These are phyloP conservation scores for Hemitrygon akajei DNA, from an alignment of 2,797 vertebrate species.

Conservation along the genomic window DNA sequence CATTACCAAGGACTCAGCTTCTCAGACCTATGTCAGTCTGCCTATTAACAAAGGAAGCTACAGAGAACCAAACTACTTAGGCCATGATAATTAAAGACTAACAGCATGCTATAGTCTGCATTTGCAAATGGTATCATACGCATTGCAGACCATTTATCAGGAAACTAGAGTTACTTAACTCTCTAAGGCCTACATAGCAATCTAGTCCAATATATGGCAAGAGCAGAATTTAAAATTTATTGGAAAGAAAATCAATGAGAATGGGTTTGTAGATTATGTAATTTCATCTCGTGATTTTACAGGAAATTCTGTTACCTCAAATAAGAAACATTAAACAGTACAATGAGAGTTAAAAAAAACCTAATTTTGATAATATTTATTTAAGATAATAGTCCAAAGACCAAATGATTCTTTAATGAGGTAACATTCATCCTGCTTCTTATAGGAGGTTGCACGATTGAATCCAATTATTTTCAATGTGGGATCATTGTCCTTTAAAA, in stretches of 20 bases:
- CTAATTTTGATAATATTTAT: conserved; percentile 25
- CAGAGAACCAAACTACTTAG: conserved; percentile 62
- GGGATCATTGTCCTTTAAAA: conserved; percentile 13
- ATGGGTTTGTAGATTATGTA: conserved; percentile 15
- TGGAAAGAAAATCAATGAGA: conserved; percentile 37
- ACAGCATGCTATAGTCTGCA: conserved; percentile 81
- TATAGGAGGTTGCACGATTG: neutral
- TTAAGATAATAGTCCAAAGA: neutral
- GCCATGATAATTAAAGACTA: conserved; percentile 91
- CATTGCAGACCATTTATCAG: conserved; percentile 81
- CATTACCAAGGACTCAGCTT: conserved; percentile 57
- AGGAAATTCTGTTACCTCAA: conserved; percentile 1
- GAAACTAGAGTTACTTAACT: conserved; percentile 67
- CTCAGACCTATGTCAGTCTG: conserved; percentile 56
- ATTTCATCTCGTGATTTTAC: conserved; percentile 23
- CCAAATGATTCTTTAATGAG: neutral
- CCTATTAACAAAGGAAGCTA: conserved; percentile 58
- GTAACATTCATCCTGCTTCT: neutral
- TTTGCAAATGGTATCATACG: conserved; percentile 91
- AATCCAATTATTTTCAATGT: neutral
- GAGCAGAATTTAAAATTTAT: conserved; percentile 32
- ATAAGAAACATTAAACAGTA: conserved; percentile 29
- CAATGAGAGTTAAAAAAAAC: neutral
- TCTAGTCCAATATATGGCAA: conserved; percentile 24
- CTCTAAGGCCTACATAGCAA: conserved; percentile 57